Base-by-base conservation (phyloP, 1,140 invertebrate species). In the Camponotus pennsylvanicus region DNA sequence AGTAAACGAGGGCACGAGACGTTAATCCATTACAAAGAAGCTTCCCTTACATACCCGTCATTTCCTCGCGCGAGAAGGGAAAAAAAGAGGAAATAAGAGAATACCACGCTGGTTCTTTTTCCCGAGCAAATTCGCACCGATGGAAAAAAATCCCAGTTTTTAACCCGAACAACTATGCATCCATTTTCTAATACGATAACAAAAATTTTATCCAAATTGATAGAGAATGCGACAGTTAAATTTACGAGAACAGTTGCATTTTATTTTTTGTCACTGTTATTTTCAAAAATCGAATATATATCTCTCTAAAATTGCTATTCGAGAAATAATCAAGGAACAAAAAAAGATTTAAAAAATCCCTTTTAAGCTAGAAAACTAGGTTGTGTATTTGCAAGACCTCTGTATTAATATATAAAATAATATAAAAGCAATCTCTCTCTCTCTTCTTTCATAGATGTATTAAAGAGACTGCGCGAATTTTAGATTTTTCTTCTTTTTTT, bases 1-100 rank as follows among this genome's bases (percentile, higher is more conserved):
- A 83, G 55, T 83, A 83, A 83, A 83, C 55, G 79, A 61, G 55
- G 40, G 69, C 57, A 83, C 32, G 55, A 83, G 79, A 83, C 67
- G 79, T 83, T 83, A 83, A 83, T 83, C 69, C 69, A 83, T 83
- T 83, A 75, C 79, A 75, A 76, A 57, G 55, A 21, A 73, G 69
- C 79, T 73, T 15, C 67, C 59, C 66, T 82, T 59, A 18, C 52
- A 45, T 42, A 82, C 37, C 40, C 18, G 80, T 71, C 67, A 40
- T 59, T 37, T 21, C 21, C 42, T 64, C 45, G 18, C 21, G 32
- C 61, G 61, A 55, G 7, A 27, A 66, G 13, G 45, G n/a, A 27
- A 55, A 8, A 67, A 55, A 55, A 37, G 13, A 18, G 45, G 27
- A 77, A n/a, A 37, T 13, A 11, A n/a, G 18, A 18, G 27, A 2